Evolutionary conservation across 2,797 vertebrate genomes (phyloP).

Genomic region (Mus spretus): DNA sequence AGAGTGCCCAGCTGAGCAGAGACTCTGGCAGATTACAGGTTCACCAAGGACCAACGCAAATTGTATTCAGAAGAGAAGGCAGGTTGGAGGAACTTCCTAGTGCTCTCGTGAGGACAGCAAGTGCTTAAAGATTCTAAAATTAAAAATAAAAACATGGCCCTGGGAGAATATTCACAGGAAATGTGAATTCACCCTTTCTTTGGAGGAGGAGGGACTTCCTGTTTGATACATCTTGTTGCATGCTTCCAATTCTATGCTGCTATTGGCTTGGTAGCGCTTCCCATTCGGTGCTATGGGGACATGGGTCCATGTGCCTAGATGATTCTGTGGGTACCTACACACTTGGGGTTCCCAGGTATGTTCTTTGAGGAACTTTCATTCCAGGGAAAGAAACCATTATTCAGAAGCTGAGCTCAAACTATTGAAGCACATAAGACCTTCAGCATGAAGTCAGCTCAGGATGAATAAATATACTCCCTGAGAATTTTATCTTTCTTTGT

Average conservation of each 20-base stretch:
- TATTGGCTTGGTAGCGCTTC: rapidly evolving
- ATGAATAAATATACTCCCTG: neutral
- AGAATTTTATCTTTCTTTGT: neutral
- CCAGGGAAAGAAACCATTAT: neutral
- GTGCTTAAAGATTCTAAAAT: neutral
- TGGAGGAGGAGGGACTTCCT: neutral
- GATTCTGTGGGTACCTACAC: rapidly evolving
- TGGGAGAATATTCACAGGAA: neutral
- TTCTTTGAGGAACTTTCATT: rapidly evolving
- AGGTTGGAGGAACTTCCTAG: neutral
- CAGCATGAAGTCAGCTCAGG: rapidly evolving
- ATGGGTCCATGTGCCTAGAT: rapidly evolving
- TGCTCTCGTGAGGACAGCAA: neutral
- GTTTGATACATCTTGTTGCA: no score
- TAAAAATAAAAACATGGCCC: neutral
- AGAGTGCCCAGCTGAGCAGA: rapidly evolving
- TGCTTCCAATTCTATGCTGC: neutral
- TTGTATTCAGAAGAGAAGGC: neutral
- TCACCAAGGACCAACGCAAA: rapidly evolving
- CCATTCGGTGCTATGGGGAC: neutral
- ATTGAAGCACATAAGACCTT: neutral
- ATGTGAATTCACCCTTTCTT: rapidly evolving
- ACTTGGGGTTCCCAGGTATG: neutral
- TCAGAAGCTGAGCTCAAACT: neutral
- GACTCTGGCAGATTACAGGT: no score